These are phyloP conservation scores for Beroe forskalii DNA, from an alignment of 37 sponge, comb jelly and placozoan genomes.

Conservation along the genomic window DNA sequence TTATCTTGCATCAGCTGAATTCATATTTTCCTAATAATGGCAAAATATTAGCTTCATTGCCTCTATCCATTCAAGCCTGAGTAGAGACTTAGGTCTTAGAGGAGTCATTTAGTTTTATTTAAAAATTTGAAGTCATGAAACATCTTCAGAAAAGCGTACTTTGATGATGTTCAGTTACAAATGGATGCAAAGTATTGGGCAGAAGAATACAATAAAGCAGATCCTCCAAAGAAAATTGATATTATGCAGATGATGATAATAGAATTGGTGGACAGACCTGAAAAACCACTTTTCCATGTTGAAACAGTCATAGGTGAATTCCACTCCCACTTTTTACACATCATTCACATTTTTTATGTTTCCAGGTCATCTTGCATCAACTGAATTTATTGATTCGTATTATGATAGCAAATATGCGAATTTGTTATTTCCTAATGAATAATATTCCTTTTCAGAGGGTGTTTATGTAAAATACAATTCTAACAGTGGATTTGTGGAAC, in stretches of 20 bases:
- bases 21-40: too few relatives aligned
- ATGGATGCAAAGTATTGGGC: slow-evolving; percentile 94
- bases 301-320: slow-evolving; percentile 75
- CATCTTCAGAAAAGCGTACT: slow-evolving; percentile 67
- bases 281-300: slow-evolving; percentile 74
- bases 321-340: too few relatives aligned
- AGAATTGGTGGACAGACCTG: slow-evolving; percentile 72
- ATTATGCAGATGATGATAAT: slow-evolving; percentile 86
- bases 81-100: too few relatives aligned
- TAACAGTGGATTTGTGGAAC: slow-evolving; percentile 84
- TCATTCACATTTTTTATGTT: background rate
- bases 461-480: slow-evolving; percentile 92
- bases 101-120: too few relatives aligned
- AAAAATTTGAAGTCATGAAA: too few relatives aligned
- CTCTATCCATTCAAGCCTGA: too few relatives aligned
- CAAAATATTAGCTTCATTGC: too few relatives aligned
- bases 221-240: slow-evolving; percentile 84
- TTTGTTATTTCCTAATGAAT: too few relatives aligned
- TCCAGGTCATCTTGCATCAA: background rate
- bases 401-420: too few relatives aligned
- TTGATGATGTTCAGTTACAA: slow-evolving; percentile 83
- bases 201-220: slow-evolving; percentile 77
- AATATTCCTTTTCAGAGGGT: slow-evolving; percentile 78
- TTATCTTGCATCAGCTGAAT: too few relatives aligned
- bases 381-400: too few relatives aligned